These are phyloP conservation scores for Mycogona germanica DNA, from an alignment of 2,888 invertebrate genomes.

Conservation along the genomic window DNA sequence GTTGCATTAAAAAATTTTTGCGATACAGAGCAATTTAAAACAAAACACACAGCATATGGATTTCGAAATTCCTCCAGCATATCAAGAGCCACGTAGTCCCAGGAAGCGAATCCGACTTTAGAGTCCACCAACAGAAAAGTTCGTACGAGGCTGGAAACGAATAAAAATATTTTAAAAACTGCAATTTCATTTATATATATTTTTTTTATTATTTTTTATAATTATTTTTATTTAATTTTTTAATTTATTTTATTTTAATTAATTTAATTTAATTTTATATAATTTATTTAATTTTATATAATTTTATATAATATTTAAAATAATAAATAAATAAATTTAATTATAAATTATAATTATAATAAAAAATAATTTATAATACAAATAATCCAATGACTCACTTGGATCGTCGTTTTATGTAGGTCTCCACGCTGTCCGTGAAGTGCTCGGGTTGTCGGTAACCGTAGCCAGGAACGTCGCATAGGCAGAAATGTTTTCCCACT, in stretches of 20 bases:
- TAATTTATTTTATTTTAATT: not conserved
- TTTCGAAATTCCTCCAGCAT: constrained; percentile 22
- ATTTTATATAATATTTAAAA: not conserved
- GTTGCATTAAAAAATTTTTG: too few relatives aligned
- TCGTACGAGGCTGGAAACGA: constrained; percentile 18
- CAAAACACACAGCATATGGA: constrained; percentile 20
- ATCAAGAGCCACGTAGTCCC: constrained; percentile 21
- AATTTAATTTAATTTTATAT: not conserved
- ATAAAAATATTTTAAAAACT: not conserved
- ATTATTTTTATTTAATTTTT: not conserved
- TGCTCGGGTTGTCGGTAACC: constrained; percentile 32
- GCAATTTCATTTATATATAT: not conserved
- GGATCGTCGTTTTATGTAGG: constrained; percentile 28
- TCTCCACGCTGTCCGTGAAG: constrained; percentile 30
- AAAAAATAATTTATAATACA: not conserved
- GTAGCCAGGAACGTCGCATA: constrained; percentile 35
- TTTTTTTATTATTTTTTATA: not conserved
- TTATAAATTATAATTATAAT: too few relatives aligned
- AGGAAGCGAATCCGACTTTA: constrained; percentile 20
- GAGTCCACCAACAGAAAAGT: constrained; percentile 22
- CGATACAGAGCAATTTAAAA: too few relatives aligned
- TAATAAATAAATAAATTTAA: too few relatives aligned
- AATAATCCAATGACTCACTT: constrained; percentile 25
- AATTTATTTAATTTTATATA: not conserved
- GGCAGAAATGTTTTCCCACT: constrained; percentile 27